Base-by-base conservation (phyloP, 1,140 invertebrate genomes). In the Pseudomyrmex sp. region DNA sequence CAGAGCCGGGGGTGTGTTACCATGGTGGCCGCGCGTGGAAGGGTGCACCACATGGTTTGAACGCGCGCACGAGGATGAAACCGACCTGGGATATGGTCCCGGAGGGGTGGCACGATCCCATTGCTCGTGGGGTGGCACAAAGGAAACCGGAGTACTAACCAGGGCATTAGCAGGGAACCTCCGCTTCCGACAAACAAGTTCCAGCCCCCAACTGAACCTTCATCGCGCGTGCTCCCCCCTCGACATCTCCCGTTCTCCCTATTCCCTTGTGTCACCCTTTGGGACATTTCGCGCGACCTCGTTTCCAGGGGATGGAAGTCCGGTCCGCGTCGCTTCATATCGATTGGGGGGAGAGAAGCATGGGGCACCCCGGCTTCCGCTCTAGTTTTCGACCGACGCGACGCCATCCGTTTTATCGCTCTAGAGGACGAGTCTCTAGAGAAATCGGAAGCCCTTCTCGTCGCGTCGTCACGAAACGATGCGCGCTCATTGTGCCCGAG, bases 71-170 rank as follows among this genome's bases (percentile, higher is more conserved):
- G 35, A 69, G 84, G 85, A 72, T 77, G 84, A 75, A 82, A 83
- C 68, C 77, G 50, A 84, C 65, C 76, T 74, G 63, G 70, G 74
- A 73, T 58, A 82, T 77, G 76, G 76, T 61, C 44, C 35, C 54
- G 52, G 58, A 82, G 76, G 65, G 76, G 44, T 79, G 35, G 75
- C 35, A 68, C 75, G 63, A 75, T 50, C 58, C 74, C 62, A 61
- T 73, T 82, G 59, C 26, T 56, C 23, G 69, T 63, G 56, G 85
- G 85, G 88, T 87, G 85, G 85, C 84, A 91, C 90, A 91, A 91
- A 90, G 89, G 90, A 90, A 90, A 86, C 84, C 83, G 88, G 84
- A 90, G 89, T 90, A 90, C 88, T 88, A 90, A 90, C 88, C 89
- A 84, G 88, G 89, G 88, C 89, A 90, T 91, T 90, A 91, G 82